Conservation (phyloP, 2,888 invertebrate genomes). For the Minunthozetes semirufus region DNA sequence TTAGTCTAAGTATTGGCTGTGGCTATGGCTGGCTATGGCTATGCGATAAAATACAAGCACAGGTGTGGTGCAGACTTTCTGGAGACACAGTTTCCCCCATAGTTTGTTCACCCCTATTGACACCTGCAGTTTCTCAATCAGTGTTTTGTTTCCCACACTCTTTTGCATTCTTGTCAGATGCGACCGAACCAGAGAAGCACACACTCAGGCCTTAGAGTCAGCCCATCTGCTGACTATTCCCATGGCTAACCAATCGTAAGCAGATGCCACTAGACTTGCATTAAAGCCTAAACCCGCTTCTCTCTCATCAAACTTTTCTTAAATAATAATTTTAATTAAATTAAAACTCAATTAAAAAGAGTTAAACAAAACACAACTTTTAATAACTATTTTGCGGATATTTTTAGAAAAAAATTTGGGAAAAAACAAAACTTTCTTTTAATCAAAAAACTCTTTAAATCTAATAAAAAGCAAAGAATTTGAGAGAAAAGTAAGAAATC, state of each 20-base stretch:
- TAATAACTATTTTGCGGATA: too few species aligned
- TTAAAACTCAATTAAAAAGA: too few species aligned
- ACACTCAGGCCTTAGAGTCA: not conserved
- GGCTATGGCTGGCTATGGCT: not conserved
- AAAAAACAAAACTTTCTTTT: too few species aligned
- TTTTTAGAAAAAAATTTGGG: too few species aligned
- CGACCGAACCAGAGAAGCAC: not conserved
- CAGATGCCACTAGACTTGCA: slow-evolving; percentile 7
- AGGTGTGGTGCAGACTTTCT: slow-evolving; percentile 14
- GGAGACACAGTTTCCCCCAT: slow-evolving; percentile 14
- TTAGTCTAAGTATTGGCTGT: not conserved
- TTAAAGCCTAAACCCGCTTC: not conserved
- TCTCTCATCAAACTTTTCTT: not conserved
- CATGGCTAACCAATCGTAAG: slow-evolving; percentile 13
- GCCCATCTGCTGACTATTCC: slow-evolving; percentile 8
- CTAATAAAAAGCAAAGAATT: too few species aligned
- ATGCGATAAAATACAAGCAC: not conserved
- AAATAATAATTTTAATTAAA: too few species aligned
- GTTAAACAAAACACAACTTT: too few species aligned
- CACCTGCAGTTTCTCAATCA: slow-evolving; percentile 24
- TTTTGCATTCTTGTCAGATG: slow-evolving; percentile 18
- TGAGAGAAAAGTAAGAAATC: too few species aligned
- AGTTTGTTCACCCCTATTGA: slow-evolving; percentile 8
- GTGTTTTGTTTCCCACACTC: slow-evolving; percentile 22
- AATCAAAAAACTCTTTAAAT: too few species aligned